Evolutionary conservation across 1,140 invertebrate species (phyloP).

Genomic region (Drepana arcuata): DNA sequence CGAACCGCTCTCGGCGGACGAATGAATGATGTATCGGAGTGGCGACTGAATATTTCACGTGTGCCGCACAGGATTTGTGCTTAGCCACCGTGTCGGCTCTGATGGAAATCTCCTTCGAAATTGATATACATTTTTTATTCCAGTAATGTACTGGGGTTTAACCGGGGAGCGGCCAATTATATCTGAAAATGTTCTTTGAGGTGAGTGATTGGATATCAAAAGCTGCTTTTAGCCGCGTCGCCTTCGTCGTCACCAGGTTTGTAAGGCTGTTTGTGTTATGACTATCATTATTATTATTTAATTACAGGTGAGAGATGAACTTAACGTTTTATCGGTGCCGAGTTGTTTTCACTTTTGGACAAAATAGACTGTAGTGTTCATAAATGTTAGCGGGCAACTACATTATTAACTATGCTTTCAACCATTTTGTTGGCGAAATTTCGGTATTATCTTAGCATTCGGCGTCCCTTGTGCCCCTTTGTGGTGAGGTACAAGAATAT

Average conservation of each 20-base stretch:
- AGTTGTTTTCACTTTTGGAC: not conserved
- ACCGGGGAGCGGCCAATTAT: slow-evolving; percentile 33
- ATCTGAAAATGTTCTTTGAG: slow-evolving; percentile 33
- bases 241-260: not conserved
- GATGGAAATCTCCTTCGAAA: slow-evolving; percentile 45
- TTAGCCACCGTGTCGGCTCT: slow-evolving; percentile 42
- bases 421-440: too few relatives aligned
- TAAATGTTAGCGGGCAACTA: not conserved
- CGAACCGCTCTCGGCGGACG: slow-evolving; percentile 63
- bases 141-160: slow-evolving; percentile 43
- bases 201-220: slow-evolving; percentile 42
- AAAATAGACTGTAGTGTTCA: not conserved
- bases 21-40: slow-evolving; percentile 66
- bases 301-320: too few relatives aligned
- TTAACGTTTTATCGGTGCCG: too few relatives aligned
- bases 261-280: not conserved
- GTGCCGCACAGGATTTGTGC: slow-evolving; percentile 40
- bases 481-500: too few relatives aligned
- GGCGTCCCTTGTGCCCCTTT: too few relatives aligned
- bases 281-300: too few relatives aligned
- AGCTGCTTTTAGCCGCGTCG: slow-evolving; percentile 15
- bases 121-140: slow-evolving; percentile 56
- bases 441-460: too few relatives aligned
- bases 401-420: too few relatives aligned
- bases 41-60: slow-evolving; percentile 62